Evolutionary conservation across 2,113 vertebrate species (phyloP), one percentile per base, ranked within the genome.

Genomic region (Oxygymnocypris stewartii): DNA sequence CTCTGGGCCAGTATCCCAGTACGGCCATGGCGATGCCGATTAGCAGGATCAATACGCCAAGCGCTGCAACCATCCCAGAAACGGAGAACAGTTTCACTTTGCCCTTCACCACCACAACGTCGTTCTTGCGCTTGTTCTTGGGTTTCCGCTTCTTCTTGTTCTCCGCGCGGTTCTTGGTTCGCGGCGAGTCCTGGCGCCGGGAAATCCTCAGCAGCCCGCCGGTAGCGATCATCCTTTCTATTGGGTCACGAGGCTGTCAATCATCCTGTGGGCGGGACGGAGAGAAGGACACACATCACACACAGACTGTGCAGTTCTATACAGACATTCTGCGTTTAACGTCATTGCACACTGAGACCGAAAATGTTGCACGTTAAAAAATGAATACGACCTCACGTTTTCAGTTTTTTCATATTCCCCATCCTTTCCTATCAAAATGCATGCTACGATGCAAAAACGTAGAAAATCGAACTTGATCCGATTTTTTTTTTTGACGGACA

Each of bases 141-240:
- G 96, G 94, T 95, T 97, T 99, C 91, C 95, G 93, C 89, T 97
- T 97, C 87, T 96, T 94, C 88, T 97, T 98, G 87, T 97, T 97
- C 75, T 95, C 95, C 1, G 95, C 94, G 65, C 96, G 96, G 90
- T 94, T 96, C 28, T 96, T 96, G 20, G 97, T 95, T 78, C 96
- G 95, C 57, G 96, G 94, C 0, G 98, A 98, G 85, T 99, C 98
- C 92, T 99, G 97, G 90, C 98, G 98, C 90, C 98, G 92, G 91
- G 98, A 98, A 94, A 99, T 99, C 93, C 98, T 97, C 93, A 99
- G 95, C 87, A 99, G 96, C 91, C 98, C 98, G 49, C 98, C 98
- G 16, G 98, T 99, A 90, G 98, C 98, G 6, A 99, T 99, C 98
- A 99, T 99, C 95, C 93, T 93, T 93, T 88, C 86, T 78, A 84